Evolutionary conservation across 2,888 invertebrate species (phyloP).

Genomic region (Agrotis puta): DNA sequence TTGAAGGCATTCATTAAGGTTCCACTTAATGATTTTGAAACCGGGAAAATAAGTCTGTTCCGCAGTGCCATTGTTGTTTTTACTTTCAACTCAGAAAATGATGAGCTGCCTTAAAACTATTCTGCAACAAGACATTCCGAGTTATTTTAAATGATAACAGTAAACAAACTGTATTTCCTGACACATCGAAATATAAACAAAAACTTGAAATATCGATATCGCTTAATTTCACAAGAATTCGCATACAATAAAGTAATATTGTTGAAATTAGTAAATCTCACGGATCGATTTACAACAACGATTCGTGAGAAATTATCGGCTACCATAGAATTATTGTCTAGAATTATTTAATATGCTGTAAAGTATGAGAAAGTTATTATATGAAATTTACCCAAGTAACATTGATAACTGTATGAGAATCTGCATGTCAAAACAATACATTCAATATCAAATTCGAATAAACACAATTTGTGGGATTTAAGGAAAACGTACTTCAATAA

Average conservation of each 20-base stretch:
- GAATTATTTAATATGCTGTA: no score
- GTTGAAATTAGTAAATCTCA: constrained; percentile 55
- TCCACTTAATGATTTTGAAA: no score
- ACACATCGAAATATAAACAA: neutral
- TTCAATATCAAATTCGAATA: neutral
- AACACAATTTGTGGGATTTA: no score
- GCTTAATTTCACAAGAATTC: constrained; percentile 41
- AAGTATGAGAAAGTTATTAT: neutral
- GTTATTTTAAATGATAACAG: neutral
- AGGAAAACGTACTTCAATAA: no score
- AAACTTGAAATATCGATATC: no score
- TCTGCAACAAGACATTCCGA: constrained; percentile 10
- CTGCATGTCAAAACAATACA: neutral
- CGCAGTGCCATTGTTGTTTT: neutral
- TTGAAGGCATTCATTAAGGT: no score
- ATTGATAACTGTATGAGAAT: neutral
- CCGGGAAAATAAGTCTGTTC: no score
- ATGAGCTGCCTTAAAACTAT: constrained; percentile 13
- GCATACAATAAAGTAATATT: constrained; percentile 24
- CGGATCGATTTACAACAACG: constrained; percentile 54
- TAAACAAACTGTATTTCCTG: neutral
- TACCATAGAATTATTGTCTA: constrained; percentile 13
- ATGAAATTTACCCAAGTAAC: neutral
- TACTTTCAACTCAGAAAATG: neutral
- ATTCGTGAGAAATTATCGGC: constrained; percentile 53